These are phyloP conservation scores for Scaptomyza tumidula DNA, from an alignment of 2,888 invertebrate genomes.

Conservation along the genomic window DNA sequence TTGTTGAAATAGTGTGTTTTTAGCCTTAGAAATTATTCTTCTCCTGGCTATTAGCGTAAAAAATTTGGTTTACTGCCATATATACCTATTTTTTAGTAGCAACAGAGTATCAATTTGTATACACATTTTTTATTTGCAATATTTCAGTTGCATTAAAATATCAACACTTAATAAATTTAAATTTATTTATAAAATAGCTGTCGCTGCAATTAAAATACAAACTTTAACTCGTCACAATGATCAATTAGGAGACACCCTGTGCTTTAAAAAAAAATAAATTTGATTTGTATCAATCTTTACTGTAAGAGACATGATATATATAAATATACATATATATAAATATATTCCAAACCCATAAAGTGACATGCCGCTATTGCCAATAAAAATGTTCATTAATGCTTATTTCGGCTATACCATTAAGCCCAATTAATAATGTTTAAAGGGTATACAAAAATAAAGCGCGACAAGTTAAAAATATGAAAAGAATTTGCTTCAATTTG, in stretches of 20 bases:
- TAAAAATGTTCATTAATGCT: too few relatives aligned
- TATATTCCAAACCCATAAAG: too few relatives aligned
- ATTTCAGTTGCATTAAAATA: background rate
- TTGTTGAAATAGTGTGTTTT: background rate
- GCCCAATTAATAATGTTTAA: background rate
- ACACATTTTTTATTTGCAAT: background rate
- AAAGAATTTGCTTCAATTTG: slow-evolving; percentile 19
- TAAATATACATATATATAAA: too few relatives aligned
- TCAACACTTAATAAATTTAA: background rate
- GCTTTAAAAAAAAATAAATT: too few relatives aligned
- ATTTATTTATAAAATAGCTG: background rate
- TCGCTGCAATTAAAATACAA: background rate
- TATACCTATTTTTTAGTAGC: background rate
- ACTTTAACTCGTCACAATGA: background rate
- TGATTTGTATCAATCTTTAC: too few relatives aligned
- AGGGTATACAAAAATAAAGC: background rate
- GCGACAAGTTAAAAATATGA: background rate
- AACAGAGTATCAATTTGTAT: background rate
- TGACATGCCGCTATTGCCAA: too few relatives aligned
- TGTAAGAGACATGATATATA: too few relatives aligned
- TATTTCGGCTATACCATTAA: background rate
- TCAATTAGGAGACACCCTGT: background rate
- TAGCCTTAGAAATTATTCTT: too few relatives aligned
- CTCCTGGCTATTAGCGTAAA: too few relatives aligned
- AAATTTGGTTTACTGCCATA: background rate